Conservation (phyloP, 1,140 invertebrate species). For the Leucophenga varia region DNA sequence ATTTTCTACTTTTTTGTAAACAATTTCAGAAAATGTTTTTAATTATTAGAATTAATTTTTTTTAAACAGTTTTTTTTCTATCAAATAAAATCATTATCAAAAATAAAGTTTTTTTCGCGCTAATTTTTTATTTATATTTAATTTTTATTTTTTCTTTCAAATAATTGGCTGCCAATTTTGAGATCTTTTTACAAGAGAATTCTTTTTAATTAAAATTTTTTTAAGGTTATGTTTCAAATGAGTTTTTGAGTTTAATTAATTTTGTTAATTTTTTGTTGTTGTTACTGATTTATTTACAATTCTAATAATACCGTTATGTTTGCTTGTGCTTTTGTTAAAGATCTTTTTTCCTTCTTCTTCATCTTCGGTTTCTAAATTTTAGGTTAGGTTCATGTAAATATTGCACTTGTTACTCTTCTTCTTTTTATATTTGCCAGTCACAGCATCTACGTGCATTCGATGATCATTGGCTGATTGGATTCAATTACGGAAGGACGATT, state of each 20-base stretch:
- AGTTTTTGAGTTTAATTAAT: too few relatives aligned
- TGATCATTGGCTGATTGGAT: constrained; percentile 81
- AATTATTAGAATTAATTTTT: constrained; percentile 8
- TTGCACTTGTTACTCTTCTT: constrained; percentile 40
- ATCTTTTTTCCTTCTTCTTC: constrained; percentile 17
- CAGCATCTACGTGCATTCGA: constrained; percentile 75
- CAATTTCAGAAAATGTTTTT: constrained; percentile 15
- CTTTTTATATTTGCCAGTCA: not conserved
- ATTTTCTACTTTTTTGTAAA: constrained; percentile 12
- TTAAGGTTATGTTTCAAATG: constrained; percentile 37
- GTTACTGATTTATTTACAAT: constrained; percentile 36
- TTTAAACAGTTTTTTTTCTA: constrained; percentile 16
- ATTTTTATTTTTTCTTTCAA: constrained; percentile 20
- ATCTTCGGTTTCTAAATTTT: constrained; percentile 18
- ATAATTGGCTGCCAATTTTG: constrained; percentile 47
- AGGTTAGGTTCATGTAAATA: constrained; percentile 24
- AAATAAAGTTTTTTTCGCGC: constrained; percentile 38
- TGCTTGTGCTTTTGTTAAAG: constrained; percentile 36
- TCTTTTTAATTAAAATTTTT: constrained; percentile 10
- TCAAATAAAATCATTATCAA: constrained; percentile 44
- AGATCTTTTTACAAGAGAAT: constrained; percentile 35
- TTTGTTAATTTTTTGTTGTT: too few relatives aligned
- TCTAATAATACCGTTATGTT: constrained; percentile 50
- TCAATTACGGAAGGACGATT: constrained; percentile 79
- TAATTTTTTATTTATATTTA: constrained; percentile 4